Evolutionary conservation across 2,888 invertebrate genomes (phyloP), one percentile per base, ranked within the genome.

Genomic region (Junonia oenone): DNA sequence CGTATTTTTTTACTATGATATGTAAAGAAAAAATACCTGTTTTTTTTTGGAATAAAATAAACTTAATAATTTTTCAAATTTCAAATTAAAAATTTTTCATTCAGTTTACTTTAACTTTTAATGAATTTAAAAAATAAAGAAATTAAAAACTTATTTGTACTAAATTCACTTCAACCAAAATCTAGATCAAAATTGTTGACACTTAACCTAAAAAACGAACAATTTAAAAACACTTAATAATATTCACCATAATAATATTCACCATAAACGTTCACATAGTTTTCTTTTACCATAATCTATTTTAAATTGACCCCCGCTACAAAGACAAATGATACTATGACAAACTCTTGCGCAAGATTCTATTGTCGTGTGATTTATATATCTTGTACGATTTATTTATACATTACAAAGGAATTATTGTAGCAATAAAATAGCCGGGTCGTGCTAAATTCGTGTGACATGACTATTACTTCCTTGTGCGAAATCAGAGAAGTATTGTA

Each of bases 291-390:
- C 8, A 13, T 48, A 35, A 19, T 35, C 17, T 35, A 48, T 48
- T 35, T 35, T 22, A 35, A 35, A 35, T 31, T 33, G 17, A 13
- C 19, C 35, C n/a, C 14, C 1, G 35, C 31, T 19, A 48, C n/a
- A 35, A 48, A 50, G 55, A 55, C 31, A 55, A 55, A 55, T 55
- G 55, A 55, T 55, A 45, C 13, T 45, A 46, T 35, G 45, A 51
- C 40, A 13, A n/a, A n/a, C 45, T n/a, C 50, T 49, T 55, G 48
- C 54, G 48, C 54, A 55, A 55, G 43, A 47, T 43, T 31, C 27
- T 47, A 53, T 38, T 31, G 22, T 15, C 47, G 53, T 47, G 46
- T n/a, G n/a, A n/a, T n/a, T n/a, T n/a, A n/a, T n/a, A n/a, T n/a
- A n/a, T n/a, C n/a, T 17, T 26, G 11, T 27, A 26, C 11, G 9